phyloP scores from a whole-genome alignment of 2,113 vertebrate species.

The Cololabis saira region DNA sequence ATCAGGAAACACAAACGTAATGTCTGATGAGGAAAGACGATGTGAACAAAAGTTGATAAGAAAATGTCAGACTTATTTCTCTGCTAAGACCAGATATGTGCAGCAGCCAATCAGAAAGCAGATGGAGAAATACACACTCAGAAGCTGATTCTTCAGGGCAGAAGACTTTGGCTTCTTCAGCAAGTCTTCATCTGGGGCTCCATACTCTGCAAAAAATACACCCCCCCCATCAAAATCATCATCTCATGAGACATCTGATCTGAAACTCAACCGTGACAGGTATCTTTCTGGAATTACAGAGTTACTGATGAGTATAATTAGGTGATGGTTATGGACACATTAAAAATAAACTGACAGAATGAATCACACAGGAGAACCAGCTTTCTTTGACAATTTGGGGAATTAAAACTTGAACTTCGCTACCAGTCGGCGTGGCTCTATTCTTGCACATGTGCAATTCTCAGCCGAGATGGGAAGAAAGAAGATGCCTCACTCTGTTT shows the following conservation, averaged over 20 bases:
- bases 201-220: constrained; percentile 84
- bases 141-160: constrained; percentile 89
- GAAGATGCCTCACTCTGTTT: too few species aligned
- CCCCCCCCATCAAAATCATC: neutral
- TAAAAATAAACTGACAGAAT: too few species aligned
- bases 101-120: constrained; percentile 7
- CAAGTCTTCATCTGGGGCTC: constrained; percentile 90
- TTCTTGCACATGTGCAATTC: too few species aligned
- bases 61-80: neutral
- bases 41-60: neutral
- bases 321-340: too few species aligned
- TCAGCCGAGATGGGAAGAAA: too few species aligned
- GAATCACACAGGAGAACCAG: too few species aligned
- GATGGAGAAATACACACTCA: constrained; percentile 84
- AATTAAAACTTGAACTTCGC: too few species aligned
- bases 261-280: too few species aligned
- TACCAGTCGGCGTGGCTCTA: too few species aligned
- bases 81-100: neutral
- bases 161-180: constrained; percentile 82
- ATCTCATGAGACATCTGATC: neutral
- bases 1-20: constrained; percentile 89
- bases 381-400: too few species aligned
- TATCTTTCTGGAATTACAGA: too few species aligned
- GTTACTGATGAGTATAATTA: too few species aligned
- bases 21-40: constrained; percentile 65